Conservation (phyloP, 2,797 vertebrate species). For the Pangasius krempfi region DNA sequence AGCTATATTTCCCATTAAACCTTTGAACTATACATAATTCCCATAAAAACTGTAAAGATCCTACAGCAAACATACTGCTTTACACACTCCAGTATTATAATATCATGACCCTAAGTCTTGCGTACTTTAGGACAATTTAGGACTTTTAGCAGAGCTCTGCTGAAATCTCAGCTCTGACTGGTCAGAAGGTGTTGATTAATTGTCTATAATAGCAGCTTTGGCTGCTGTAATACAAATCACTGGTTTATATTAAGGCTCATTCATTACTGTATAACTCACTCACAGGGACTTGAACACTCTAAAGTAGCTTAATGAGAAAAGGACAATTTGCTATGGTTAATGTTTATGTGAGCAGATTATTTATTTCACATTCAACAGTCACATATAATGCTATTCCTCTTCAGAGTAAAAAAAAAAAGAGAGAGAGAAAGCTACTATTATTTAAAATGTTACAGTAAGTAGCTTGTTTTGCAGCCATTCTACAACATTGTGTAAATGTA, state of each 20-base stretch:
- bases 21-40: not conserved
- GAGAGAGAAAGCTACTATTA: not conserved
- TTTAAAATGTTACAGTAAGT: not conserved
- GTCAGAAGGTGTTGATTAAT: not conserved
- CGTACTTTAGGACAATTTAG: not conserved
- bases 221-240: not conserved
- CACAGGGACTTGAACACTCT: not conserved
- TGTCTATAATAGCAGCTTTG: not conserved
- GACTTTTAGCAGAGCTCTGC: not conserved
- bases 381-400: not conserved
- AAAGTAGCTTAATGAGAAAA: not conserved
- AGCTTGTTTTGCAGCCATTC: not conserved
- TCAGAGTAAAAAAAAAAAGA: not conserved
- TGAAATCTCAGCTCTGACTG: not conserved
- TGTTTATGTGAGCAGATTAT: not conserved
- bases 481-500: not conserved
- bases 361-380: not conserved
- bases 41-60: not conserved
- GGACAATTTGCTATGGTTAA: not conserved
- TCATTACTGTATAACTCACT: slow-evolving; percentile 1
- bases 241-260: not conserved
- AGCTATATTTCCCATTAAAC: not conserved
- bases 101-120: not conserved
- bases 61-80: not conserved
- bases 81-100: not conserved